These are phyloP conservation scores for Bothrops jararaca DNA, from an alignment of 2,113 vertebrate genomes.

Conservation along the genomic window DNA sequence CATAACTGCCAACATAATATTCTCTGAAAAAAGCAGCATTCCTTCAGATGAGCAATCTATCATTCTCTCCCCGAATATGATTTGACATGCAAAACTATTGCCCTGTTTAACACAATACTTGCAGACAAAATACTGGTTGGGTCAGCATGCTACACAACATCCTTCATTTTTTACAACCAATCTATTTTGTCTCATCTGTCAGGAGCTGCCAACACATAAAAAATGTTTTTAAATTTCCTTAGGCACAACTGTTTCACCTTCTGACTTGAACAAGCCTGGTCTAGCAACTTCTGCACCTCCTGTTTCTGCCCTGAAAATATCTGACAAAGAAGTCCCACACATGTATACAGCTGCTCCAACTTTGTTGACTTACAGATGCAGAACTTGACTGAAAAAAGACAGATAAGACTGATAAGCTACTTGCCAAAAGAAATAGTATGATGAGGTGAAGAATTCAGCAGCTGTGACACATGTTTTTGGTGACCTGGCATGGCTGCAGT, in stretches of 20 bases:
- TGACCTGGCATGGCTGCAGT: not conserved
- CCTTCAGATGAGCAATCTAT: not conserved
- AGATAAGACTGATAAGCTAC: not conserved
- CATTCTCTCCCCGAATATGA: not conserved
- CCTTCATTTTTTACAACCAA: not conserved
- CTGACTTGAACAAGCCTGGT: not conserved
- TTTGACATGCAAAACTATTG: not conserved
- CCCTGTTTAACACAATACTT: not conserved
- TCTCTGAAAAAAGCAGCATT: not conserved
- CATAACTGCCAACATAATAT: not conserved
- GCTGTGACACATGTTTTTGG: not conserved
- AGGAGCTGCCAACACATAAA: not conserved
- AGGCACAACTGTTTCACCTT: not conserved
- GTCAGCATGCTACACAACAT: not conserved
- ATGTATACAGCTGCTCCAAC: not conserved
- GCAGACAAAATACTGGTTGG: not conserved
- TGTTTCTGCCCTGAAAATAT: not conserved
- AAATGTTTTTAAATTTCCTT: not conserved
- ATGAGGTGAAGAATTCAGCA: not conserved
- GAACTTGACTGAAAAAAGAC: not conserved
- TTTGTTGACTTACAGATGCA: not conserved
- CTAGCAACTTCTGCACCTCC: not conserved
- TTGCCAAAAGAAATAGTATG: not conserved
- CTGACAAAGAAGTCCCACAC: not conserved
- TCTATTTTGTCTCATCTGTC: not conserved